Evolutionary conservation across 2,113 vertebrate genomes (phyloP).

Genomic region (Pithys albifrons): DNA sequence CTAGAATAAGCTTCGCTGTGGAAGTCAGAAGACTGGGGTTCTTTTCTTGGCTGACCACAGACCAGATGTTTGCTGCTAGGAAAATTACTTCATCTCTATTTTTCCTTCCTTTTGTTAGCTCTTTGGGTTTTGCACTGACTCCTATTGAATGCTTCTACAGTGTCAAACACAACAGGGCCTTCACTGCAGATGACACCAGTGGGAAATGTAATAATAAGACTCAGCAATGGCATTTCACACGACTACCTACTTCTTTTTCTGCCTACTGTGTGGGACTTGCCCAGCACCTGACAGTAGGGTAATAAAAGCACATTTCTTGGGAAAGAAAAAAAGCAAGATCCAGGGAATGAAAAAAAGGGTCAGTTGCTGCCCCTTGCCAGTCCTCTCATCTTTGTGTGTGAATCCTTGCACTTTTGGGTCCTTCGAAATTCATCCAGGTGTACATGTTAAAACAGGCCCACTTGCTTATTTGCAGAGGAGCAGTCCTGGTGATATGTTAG

Average conservation of each 20-base stretch:
- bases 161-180: not conserved
- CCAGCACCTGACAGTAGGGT: not conserved
- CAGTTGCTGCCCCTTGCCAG: not conserved
- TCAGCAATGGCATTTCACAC: conserved; percentile 5
- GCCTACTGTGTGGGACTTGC: not conserved
- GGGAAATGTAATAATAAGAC: not conserved
- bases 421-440: not conserved
- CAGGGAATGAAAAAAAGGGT: not conserved
- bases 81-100: conserved; percentile 48
- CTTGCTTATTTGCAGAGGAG: not conserved
- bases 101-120: conserved; percentile 58
- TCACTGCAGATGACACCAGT: conserved; percentile 23
- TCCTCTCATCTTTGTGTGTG: not conserved
- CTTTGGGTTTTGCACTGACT: conserved; percentile 1
- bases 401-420: not conserved
- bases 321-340: not conserved
- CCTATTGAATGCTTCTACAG: conserved; percentile 31
- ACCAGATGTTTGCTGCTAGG: conserved; percentile 54
- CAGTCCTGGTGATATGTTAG: not conserved
- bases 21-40: conserved; percentile 5
- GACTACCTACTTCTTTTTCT: not conserved
- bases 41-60: conserved; percentile 48
- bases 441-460: not conserved
- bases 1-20: conserved; percentile 10
- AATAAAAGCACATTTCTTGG: not conserved